Conservation (phyloP, 92 coral and sea anemone genomes). For the Parazoanthus darwini region DNA sequence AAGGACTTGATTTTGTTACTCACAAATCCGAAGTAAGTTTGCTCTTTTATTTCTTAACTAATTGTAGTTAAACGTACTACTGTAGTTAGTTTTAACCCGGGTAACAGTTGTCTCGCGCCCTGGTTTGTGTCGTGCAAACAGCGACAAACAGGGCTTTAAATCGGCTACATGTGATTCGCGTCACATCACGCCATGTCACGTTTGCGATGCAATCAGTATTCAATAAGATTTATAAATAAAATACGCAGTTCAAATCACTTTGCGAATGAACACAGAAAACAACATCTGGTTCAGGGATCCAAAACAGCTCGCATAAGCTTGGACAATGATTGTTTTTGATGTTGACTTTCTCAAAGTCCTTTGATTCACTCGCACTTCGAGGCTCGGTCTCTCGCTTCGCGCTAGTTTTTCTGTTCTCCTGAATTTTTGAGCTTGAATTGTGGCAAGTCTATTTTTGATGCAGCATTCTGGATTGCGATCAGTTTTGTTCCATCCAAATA, state of each 20-base stretch:
- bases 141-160: neutral
- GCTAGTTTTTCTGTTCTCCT: neutral
- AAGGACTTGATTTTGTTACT: conserved; percentile 23
- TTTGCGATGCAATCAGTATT: neutral
- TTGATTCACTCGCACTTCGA: neutral
- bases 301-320: neutral
- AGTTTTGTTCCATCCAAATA: conserved; percentile 15
- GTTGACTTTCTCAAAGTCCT: neutral
- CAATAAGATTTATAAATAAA: neutral
- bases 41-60: conserved; percentile 1
- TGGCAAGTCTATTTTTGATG: neutral
- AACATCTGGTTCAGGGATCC: neutral
- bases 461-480: conserved; percentile 10
- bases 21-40: conserved; percentile 18
- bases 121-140: neutral
- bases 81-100: conserved; percentile 9
- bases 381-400: conserved; percentile 1
- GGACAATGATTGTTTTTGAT: neutral
- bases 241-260: neutral
- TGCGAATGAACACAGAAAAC: neutral
- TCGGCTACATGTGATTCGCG: neutral
- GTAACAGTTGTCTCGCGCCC: neutral
- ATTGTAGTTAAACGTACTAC: conserved; percentile 4
- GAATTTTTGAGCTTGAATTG: neutral
- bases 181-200: neutral